phyloP scores from a whole-genome alignment of 1,140 invertebrate species.

The Cotesia glomerata region DNA sequence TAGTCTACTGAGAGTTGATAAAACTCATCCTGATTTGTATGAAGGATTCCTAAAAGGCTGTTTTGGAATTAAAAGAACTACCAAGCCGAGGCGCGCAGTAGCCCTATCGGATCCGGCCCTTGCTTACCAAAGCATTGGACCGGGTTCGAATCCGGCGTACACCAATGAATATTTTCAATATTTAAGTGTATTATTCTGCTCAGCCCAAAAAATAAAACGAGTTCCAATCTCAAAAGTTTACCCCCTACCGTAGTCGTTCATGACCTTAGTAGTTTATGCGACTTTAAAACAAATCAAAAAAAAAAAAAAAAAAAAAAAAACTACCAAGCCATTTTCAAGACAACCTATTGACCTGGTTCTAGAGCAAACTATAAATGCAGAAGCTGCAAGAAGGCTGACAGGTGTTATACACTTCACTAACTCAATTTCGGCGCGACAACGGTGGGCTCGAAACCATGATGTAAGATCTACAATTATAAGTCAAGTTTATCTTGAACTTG shows the following conservation, averaged over 20 bases:
- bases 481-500: background rate
- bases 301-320: too few species aligned
- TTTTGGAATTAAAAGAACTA: constrained; percentile 37
- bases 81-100: too few species aligned
- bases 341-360: constrained; percentile 40
- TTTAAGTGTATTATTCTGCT: too few species aligned
- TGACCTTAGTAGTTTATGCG: too few species aligned
- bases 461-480: background rate
- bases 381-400: background rate
- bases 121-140: too few species aligned
- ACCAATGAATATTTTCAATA: too few species aligned
- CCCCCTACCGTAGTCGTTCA: too few species aligned
- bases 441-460: constrained; percentile 29
- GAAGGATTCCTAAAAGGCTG: constrained; percentile 37
- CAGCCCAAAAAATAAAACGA: too few species aligned
- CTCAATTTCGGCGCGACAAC: constrained; percentile 37
- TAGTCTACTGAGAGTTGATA: constrained; percentile 29
- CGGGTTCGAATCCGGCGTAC: too few species aligned
- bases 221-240: too few species aligned
- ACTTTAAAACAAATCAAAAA: too few species aligned
- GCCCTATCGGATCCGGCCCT: too few species aligned
- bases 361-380: constrained; percentile 45
- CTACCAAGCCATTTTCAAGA: constrained; percentile 40
- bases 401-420: constrained; percentile 31
- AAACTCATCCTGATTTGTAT: constrained; percentile 41